Evolutionary conservation across 2,888 invertebrate species (phyloP), one percentile per base, ranked within the genome.

Genomic region (Norana najaformis): DNA sequence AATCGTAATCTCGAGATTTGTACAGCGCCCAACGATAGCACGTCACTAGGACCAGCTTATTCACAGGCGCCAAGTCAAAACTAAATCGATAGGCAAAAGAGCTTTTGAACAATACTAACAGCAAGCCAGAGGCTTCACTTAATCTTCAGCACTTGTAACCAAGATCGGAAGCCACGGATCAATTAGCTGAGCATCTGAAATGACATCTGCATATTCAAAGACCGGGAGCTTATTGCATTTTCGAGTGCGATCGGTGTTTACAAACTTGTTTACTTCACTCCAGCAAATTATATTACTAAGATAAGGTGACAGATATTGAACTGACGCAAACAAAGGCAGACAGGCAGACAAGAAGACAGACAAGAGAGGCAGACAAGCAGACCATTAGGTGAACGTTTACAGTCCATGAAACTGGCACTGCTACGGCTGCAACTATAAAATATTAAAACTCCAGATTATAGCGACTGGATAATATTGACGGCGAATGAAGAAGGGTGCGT

Each of bases 331-430:
- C 83, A 89, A 20, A 89, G 83, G 37, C 35, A 89, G 37, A 38
- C 36, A 89, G 38, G 83, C 83, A 89, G 36, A 89, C 85, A 89
- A 8, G 83, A 69, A 85, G 83, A 89, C 83, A 89, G 39, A 83
- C 36, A 83, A 41, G 53, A 88, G 88, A 39, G 38, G 20, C n/a
- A 41, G 39, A 88, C 23, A 47, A 47, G 23, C 47, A 47, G 47
- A 47, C 47, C 0, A 11, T 37, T 35, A 85, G 34, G n/a, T 36
- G 37, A 36, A 37, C 34, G 35, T 4, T 37, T n/a, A 36, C 35
- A 85, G 85, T 36, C 85, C 85, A 85, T 23, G 37, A 1, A 20
- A 37, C n/a, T n/a, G n/a, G n/a, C n/a, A n/a, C n/a, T n/a, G n/a
- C 23, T 23, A 47, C 47, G 47, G 23, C 47, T 23, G 47, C 47